These are phyloP conservation scores for Trididemnum miniatum DNA, from an alignment of 23 tunicate species.

Conservation along the genomic window DNA sequence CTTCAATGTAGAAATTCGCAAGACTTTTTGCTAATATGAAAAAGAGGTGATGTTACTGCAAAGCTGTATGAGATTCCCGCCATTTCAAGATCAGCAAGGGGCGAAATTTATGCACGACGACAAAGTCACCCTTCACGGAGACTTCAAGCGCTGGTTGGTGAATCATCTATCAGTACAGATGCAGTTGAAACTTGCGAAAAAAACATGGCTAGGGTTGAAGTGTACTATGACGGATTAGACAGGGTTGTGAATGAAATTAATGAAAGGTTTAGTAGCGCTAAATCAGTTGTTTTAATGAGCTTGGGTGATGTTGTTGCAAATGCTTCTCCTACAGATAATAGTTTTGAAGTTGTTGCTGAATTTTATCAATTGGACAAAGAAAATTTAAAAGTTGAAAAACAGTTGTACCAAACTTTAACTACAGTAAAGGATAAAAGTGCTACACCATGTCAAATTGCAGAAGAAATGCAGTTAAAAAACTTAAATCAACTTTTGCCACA, in stretches of 20 bases:
- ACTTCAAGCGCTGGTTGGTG: conserved; percentile 16
- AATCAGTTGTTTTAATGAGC: neutral
- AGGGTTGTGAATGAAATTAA: conserved; percentile 8
- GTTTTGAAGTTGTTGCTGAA: conserved; percentile 10
- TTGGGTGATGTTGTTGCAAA: conserved; percentile 7
- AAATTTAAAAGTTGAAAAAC: neutral
- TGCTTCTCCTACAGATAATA: neutral
- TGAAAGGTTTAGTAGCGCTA: neutral
- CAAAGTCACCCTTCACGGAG: neutral
- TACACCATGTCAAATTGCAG: conserved; percentile 13
- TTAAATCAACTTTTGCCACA: conserved; percentile 7
- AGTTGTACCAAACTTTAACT: neutral
- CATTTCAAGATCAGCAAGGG: neutral
- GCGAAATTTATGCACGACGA: neutral
- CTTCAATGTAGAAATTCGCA: conserved; percentile 14
- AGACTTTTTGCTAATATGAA: conserved; percentile 17
- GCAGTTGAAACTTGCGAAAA: neutral
- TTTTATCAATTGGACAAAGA: neutral
- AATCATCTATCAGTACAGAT: neutral
- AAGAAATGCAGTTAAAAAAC: neutral
- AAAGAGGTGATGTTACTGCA: neutral
- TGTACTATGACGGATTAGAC: conserved; percentile 7
- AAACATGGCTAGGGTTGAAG: conserved; percentile 6
- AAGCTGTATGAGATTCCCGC: neutral
- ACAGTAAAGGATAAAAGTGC: neutral